phyloP scores from a whole-genome alignment of 2,113 vertebrate species.

The Gadus chalcogrammus region DNA sequence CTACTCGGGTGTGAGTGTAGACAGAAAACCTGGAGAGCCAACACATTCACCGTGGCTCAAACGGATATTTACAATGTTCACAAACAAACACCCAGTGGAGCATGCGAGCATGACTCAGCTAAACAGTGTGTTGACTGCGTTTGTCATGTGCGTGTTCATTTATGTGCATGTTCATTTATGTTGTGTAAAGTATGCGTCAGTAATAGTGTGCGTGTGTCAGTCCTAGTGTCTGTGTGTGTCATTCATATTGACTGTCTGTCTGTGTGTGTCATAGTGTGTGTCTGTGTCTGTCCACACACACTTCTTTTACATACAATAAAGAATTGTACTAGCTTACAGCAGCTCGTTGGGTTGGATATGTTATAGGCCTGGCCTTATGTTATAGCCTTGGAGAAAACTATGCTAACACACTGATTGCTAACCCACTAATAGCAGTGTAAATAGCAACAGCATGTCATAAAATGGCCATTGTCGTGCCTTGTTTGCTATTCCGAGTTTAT shows the following conservation, averaged over 20 bases:
- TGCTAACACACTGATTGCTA: too few species aligned
- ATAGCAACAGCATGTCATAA: constrained; percentile 17
- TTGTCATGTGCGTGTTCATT: constrained; percentile 1
- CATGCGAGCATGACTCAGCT: constrained; percentile 52
- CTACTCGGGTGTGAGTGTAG: not conserved
- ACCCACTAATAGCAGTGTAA: not conserved
- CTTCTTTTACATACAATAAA: too few species aligned
- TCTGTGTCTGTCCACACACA: too few species aligned
- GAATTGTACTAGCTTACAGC: too few species aligned
- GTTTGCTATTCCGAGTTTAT: too few species aligned
- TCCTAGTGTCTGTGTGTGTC: too few species aligned
- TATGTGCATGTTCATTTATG: constrained; percentile 10
- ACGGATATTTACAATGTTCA: constrained; percentile 19
- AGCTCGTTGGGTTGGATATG: too few species aligned
- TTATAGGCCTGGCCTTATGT: too few species aligned
- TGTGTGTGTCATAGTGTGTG: too few species aligned
- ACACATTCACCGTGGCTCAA: constrained; percentile 25
- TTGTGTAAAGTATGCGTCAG: not conserved
- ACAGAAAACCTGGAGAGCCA: constrained; percentile 24
- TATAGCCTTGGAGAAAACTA: too few species aligned
- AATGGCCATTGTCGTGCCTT: constrained; percentile 10
- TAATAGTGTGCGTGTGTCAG: too few species aligned
- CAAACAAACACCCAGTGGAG: constrained; percentile 28
- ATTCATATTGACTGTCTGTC: too few species aligned
- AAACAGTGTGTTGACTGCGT: constrained; percentile 19